Evolutionary conservation across 23 tunicate species (phyloP).

Genomic region (Trididemnum nubilum): DNA sequence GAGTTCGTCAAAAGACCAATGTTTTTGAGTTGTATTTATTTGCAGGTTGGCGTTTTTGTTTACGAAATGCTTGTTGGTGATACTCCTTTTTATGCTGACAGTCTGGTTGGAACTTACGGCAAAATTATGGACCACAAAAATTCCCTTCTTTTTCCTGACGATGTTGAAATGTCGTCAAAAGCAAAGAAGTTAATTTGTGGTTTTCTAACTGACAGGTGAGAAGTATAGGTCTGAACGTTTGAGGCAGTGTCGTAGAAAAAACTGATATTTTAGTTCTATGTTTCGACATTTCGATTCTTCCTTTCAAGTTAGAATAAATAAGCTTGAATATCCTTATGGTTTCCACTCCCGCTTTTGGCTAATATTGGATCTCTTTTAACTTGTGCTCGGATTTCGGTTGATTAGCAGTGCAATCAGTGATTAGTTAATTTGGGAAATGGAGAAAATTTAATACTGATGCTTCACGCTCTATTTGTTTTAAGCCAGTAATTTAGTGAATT

Average conservation of each 20-base stretch:
- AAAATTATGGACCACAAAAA: conserved; percentile 95
- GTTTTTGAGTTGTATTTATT: not conserved
- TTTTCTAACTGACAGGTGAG: conserved; percentile 82
- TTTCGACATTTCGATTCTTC: no score
- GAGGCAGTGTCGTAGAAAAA: not conserved
- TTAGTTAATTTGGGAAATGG: not conserved
- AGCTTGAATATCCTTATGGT: no score
- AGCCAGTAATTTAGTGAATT: no score
- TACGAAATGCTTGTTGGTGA: conserved; percentile 96
- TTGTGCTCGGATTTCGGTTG: no score
- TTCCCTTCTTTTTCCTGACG: conserved; percentile 86
- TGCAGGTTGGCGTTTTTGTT: conserved; percentile 86
- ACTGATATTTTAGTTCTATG: not conserved
- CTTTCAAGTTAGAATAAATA: no score
- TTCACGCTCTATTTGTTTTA: not conserved
- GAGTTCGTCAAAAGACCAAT: no score
- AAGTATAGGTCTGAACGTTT: not conserved
- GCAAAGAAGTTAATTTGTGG: conserved; percentile 91
- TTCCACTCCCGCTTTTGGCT: no score
- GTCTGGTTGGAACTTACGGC: conserved; percentile 95
- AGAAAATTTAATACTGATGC: not conserved
- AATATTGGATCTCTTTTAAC: no score
- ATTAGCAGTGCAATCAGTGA: no score
- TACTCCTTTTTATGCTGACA: conserved; percentile 95
- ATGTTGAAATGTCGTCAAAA: conserved; percentile 82